These are phyloP conservation scores for Charanyca ferruginea DNA, from an alignment of 2,888 invertebrate genomes.

Conservation along the genomic window DNA sequence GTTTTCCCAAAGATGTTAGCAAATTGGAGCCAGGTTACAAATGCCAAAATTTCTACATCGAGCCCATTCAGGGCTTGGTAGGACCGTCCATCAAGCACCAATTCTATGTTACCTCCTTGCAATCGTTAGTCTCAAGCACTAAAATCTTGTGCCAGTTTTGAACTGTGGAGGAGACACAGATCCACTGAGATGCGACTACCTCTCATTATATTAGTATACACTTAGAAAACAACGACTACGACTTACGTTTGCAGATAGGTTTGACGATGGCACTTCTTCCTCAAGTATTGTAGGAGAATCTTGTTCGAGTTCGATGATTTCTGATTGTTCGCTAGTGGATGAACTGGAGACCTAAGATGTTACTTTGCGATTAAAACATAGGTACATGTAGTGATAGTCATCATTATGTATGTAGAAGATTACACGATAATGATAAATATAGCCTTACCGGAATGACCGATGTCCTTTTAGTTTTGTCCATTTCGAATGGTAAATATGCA, in stretches of 20 bases:
- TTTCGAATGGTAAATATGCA: constrained; percentile 47
- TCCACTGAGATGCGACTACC: no score
- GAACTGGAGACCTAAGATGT: constrained; percentile 55
- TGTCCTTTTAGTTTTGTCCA: constrained; percentile 64
- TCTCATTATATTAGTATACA: no score
- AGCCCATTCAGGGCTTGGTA: no score
- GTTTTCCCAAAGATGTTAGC: no score
- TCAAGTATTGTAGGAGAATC: background rate
- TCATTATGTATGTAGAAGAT: background rate
- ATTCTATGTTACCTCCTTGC: no score
- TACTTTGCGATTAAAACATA: background rate
- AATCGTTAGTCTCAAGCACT: no score
- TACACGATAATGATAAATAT: constrained; percentile 1
- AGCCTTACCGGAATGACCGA: constrained; percentile 81
- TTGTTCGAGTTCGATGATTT: constrained; percentile 4
- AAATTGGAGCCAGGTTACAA: no score
- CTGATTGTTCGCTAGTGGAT: constrained; percentile 51
- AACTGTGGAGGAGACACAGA: no score
- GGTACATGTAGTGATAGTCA: background rate
- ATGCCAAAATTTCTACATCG: no score
- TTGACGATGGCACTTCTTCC: constrained; percentile 20
- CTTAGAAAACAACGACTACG: background rate
- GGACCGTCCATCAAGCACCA: no score
- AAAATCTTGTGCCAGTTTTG: no score
- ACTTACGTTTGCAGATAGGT: constrained; percentile 29